Evolutionary conservation across 1,140 invertebrate genomes (phyloP).

Genomic region (Neodiprion virginianus): DNA sequence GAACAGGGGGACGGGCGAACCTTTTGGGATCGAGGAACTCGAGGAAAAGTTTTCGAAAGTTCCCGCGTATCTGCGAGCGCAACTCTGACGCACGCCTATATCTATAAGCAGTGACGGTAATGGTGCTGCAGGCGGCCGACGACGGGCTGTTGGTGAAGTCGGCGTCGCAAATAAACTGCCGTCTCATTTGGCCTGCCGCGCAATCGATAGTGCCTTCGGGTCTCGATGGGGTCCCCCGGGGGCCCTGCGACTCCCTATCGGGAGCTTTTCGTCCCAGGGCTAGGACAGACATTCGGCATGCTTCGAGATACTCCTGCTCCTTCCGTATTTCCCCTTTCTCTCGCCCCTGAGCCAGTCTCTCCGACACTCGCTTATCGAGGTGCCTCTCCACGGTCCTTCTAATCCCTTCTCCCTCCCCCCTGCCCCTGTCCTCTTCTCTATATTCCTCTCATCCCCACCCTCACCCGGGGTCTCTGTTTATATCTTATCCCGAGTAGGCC

Average conservation of each 20-base stretch:
- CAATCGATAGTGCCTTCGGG: constrained; percentile 2
- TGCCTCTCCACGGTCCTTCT: constrained; percentile 36
- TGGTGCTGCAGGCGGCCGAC: neutral
- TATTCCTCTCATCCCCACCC: constrained; percentile 26
- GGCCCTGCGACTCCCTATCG: neutral
- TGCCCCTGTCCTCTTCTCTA: neutral
- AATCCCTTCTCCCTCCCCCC: neutral
- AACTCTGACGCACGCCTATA: neutral
- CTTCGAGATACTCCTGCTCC: neutral
- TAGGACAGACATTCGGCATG: constrained; percentile 9
- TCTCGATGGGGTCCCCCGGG: neutral
- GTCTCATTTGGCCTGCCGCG: constrained; percentile 1
- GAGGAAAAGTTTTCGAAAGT: neutral
- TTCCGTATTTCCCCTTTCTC: neutral
- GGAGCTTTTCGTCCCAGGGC: neutral
- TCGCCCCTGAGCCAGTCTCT: neutral
- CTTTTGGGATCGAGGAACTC: neutral
- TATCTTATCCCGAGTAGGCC: constrained; percentile 1
- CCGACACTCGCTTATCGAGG: neutral
- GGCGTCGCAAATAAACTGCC: neutral
- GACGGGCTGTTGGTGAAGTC: constrained; percentile 2
- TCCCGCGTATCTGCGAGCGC: neutral
- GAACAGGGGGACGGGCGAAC: neutral
- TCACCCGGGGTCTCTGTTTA: neutral
- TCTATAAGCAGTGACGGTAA: neutral